phyloP scores from a whole-genome alignment of 2,113 vertebrate species.

The Malurus cyaneus region DNA sequence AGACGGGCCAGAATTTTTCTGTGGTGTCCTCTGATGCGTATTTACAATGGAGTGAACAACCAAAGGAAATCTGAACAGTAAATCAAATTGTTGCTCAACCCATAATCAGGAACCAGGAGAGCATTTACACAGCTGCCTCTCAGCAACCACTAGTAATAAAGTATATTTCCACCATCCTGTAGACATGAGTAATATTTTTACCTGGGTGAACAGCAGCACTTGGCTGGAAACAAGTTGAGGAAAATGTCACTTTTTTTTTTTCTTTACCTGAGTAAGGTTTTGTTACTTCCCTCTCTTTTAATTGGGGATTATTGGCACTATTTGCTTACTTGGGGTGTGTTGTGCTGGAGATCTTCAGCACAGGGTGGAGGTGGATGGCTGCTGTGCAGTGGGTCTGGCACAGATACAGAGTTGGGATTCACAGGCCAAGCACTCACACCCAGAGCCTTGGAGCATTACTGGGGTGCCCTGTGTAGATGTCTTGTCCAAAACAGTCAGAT shows the following conservation, averaged over 20 bases:
- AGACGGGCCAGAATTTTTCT: background rate
- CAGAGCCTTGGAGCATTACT: rapidly evolving
- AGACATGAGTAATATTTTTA: background rate
- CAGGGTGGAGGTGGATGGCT: background rate
- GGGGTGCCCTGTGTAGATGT: no score
- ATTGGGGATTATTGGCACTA: background rate
- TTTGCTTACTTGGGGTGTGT: background rate
- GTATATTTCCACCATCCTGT: background rate
- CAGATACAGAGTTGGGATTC: rapidly evolving
- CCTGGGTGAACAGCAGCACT: background rate
- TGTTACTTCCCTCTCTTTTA: background rate
- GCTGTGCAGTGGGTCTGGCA: background rate
- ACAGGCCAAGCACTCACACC: background rate
- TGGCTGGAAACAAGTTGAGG: background rate
- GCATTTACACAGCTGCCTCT: constrained; percentile 22
- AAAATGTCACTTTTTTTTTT: background rate
- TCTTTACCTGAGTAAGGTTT: background rate
- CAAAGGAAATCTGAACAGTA: background rate
- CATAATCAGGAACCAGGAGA: background rate
- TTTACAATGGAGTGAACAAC: background rate
- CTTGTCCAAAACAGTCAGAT: background rate
- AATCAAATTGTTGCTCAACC: constrained; percentile 31
- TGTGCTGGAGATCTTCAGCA: background rate
- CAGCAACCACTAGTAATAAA: background rate
- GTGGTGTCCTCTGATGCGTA: background rate